Base-by-base conservation (phyloP, 2,113 vertebrate species). In the Lampris megalopsis region DNA sequence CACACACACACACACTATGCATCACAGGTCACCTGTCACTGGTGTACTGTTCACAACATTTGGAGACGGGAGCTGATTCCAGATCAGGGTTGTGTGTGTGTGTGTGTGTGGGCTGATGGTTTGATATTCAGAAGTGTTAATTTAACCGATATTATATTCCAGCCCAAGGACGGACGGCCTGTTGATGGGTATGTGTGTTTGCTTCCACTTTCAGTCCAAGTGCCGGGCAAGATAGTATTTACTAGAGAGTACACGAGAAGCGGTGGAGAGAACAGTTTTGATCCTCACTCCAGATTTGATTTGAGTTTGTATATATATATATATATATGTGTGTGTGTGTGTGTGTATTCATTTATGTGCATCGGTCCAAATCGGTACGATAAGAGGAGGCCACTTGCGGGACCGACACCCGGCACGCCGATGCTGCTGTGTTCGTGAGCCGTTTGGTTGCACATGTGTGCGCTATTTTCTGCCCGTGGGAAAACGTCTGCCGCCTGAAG, bases 401-500 rank as follows among this genome's bases (percentile, higher is more conserved):
- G 73, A 47, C 38, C 67, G 73, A 77, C 73, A 62, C 48, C 71
- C 81, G 71, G 56, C 74, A 75, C 13, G 5, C 38, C 45, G 63
- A 60, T 79, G 49, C 65, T n/a, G 82, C 86, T 86, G 85, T 82
- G 80, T 70, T 76, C 79, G 87, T 80, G 80, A 88, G 80, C 3
- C 2, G 42, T 47, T 24, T 40, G 4, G n/a, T 48, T 10, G 49
- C 43, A 53, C 67, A 43, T 59, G 35, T 77, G 36, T 78, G 77
- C 57, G 74, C 77, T 53, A 79, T 77, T 63, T 1, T 35, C 75
- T 13, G 43, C 79, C 73, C 73, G 1, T 54, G 81, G 85, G 79
- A 90, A 88, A 87, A 88, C 75, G 72, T 67, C 64, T 71, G 54
- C 59, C 76, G 75, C 87, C 89, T 91, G 86, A 83, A 83, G 68